Evolutionary conservation across 2,888 invertebrate genomes (phyloP), one percentile per base, ranked within the genome.

Genomic region (Baccha elongata): DNA sequence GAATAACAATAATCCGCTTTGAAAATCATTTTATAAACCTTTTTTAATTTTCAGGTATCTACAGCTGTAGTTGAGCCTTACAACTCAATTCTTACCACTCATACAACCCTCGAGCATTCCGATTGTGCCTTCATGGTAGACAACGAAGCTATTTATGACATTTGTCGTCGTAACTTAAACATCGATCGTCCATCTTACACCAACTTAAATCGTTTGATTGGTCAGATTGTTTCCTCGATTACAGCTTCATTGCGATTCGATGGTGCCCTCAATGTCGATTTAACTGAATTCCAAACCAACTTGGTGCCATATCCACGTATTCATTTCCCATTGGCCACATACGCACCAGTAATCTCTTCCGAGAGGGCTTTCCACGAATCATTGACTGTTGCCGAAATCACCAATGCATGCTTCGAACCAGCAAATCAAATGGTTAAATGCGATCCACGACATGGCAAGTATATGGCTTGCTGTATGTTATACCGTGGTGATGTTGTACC

Each of bases 81-180:
- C 92, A 98, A 98, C 91, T 97, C 97, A 0, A 97, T 98, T 88
- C 91, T 98, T 85, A 97, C 97, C 15, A 98, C 98, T 5, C 98
- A 98, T 91, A 97, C 97, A 1, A 97, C 97, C 0, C 91, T 95
- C 86, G 94, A 94, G 90, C 97, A 97, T 91, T 96, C 96, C 0
- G 96, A 97, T 91, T 97, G 96, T 91, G 96, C 96, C 68, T 97
- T 97, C 91, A 96, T 96, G 96, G 96, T 96, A n/a, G 97, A 97
- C 92, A 97, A 97, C 89, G 96, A 94, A 91, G 96, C 93, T 89
- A 96, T 96, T 87, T 97, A 97, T 90, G 96, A 96, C 89, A 97
- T 97, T 91, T 97, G 97, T 91, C 92, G 96, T 42, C 92, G 96
- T 75, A 97, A 97, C 91, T 92, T 97, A 86, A 96, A 96, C 90